These are phyloP conservation scores for Pteronura brasiliensis DNA, from an alignment of 2,113 vertebrate species.

Conservation along the genomic window DNA sequence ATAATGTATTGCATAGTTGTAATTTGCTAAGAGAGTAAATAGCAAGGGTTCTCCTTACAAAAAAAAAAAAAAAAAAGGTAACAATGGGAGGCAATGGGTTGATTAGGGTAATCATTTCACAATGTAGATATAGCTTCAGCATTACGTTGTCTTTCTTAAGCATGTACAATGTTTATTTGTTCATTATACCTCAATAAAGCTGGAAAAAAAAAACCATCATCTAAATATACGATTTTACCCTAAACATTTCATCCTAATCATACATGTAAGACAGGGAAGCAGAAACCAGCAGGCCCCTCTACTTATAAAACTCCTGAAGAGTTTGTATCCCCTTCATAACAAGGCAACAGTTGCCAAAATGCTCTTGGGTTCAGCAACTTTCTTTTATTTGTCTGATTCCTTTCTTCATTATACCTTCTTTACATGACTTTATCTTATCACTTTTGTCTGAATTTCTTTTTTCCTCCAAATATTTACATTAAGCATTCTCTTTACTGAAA, in stretches of 20 bases:
- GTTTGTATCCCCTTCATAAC: not conserved
- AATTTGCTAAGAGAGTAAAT: not conserved
- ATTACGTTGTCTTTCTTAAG: not conserved
- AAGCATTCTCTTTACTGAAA: not conserved
- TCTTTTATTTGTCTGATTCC: not conserved
- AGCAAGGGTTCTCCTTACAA: not conserved
- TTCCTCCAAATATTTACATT: not conserved
- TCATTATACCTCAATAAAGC: not conserved
- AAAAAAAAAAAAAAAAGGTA: not conserved
- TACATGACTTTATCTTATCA: not conserved
- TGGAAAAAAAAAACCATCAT: not conserved
- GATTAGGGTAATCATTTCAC: not conserved
- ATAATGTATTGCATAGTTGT: not conserved
- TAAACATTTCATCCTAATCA: not conserved
- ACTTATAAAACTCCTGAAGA: not conserved
- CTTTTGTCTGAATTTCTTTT: not conserved
- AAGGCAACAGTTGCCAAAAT: not conserved
- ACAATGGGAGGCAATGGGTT: not conserved
- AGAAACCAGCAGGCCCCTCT: not conserved
- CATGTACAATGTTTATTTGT: not conserved
- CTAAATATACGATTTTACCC: not conserved
- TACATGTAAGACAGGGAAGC: not conserved
- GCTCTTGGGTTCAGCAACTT: not conserved
- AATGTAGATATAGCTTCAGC: too few species aligned
- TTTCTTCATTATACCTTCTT: not conserved